phyloP scores from a whole-genome alignment of 2,113 vertebrate species.

The Tragelaphus imberbis region DNA sequence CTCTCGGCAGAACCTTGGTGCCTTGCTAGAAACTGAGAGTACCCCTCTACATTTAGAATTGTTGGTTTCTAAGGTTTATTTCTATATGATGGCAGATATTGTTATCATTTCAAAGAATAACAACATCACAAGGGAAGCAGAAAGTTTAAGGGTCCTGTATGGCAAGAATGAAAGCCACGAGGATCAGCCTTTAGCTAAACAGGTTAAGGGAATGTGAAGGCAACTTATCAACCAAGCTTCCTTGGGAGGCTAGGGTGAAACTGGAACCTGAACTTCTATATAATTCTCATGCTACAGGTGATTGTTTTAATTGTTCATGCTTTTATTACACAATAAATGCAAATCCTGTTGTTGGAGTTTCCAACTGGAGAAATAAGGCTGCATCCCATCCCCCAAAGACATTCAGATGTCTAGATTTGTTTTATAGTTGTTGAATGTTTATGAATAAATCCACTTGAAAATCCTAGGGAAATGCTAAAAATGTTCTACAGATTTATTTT shows the following conservation, averaged over 20 bases:
- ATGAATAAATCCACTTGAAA: slow-evolving; percentile 61
- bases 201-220: neutral
- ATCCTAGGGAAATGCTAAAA: slow-evolving; percentile 38
- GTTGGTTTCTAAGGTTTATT: neutral
- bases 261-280: neutral
- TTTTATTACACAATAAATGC: slow-evolving; percentile 3
- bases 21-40: neutral
- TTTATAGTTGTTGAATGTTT: slow-evolving; percentile 45
- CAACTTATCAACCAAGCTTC: neutral
- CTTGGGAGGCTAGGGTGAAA: neutral
- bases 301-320: neutral
- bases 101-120: neutral
- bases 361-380: neutral
- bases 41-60: neutral
- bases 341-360: neutral
- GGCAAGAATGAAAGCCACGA: neutral
- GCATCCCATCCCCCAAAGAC: neutral
- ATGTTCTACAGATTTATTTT: slow-evolving; percentile 27
- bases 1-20: neutral
- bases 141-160: neutral
- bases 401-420: slow-evolving; percentile 44
- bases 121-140: neutral
- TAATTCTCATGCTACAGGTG: neutral
- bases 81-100: neutral
- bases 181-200: neutral